phyloP scores from a whole-genome alignment of 2,113 vertebrate species.

The Callipepla squamata region DNA sequence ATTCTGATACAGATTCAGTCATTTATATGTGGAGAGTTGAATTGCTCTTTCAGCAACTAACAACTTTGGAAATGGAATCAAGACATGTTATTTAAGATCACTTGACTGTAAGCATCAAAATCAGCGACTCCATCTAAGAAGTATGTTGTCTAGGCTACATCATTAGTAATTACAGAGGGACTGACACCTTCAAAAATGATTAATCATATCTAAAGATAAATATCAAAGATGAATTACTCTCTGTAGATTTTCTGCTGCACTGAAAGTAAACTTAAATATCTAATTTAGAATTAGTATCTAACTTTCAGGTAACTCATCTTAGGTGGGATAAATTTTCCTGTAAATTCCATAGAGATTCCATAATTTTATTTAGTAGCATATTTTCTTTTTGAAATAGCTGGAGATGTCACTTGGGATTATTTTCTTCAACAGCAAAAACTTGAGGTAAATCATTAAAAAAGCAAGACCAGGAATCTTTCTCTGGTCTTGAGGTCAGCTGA shows the following conservation, averaged over 20 bases:
- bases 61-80: fast-evolving
- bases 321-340: background rate
- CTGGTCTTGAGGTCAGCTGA: background rate
- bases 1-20: background rate
- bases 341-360: background rate
- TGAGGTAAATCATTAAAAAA: background rate
- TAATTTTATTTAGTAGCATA: background rate
- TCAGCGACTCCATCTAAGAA: background rate
- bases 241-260: background rate
- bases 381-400: background rate
- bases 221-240: background rate
- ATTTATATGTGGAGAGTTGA: background rate
- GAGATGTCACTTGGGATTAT: background rate
- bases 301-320: background rate
- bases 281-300: background rate
- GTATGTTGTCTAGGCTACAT: background rate
- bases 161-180: background rate
- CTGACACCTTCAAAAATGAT: background rate
- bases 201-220: background rate
- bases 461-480: fast-evolving
- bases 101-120: background rate
- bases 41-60: background rate
- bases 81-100: background rate
- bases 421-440: background rate
- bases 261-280: background rate